Base-by-base conservation (phyloP, 2,113 vertebrate genomes). In the Cisticola juncidis region DNA sequence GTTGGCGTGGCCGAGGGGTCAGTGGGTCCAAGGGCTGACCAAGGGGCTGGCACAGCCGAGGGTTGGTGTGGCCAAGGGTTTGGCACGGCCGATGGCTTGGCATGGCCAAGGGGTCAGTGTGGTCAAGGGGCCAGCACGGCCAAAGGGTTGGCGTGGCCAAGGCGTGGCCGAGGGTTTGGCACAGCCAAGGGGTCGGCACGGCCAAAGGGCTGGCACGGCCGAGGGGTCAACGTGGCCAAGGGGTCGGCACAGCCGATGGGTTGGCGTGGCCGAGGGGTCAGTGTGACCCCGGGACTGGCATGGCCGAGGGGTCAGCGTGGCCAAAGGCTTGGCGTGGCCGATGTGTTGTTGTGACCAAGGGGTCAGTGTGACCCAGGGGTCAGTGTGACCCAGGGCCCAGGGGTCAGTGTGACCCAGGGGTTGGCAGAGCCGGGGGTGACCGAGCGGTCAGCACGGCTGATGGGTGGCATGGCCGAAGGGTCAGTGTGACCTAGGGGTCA, bases 81-180 rank as follows among this genome's bases (percentile, higher is more conserved):
- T 20, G 58, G 58, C 25, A 6, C 9, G 26, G 7, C 16, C 16
- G 0, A 31, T 3, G n/a, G 21, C 11, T 48, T 1, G 4, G 11
- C 7, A 4, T 8, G 20, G n/a, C 24, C 19, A 0, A 33, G 1
- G 73, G 11, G 18, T 31, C 3, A 13, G 31, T 9, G 51, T 53
- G 66, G 14, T 11, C 64, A 13, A 66, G 16, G 42, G 42, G 10
- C 33, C 2, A 5, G 42, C 36, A 20, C 2, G 20, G 53, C 53
- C 53, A 11, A 33, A 8, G 53, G 45, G 31, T 66, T 20, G 18
- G 45, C 4, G 3, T 50, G 45, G 53, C 53, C 50, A 28, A 51
- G 50, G 50, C 14, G 38, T 38, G 50, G 16, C 65, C 66, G 1
- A 26, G 13, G n/a, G 45, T 12, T 21, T 22, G 28, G 44, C 65